Percentiles rank a stretch among this genome's conserved stretches.
These are phyloP conservation scores for Dicerorhinus sumatrensis DNA, from an alignment of 2,113 vertebrate genomes.

Conservation along the genomic window DNA sequence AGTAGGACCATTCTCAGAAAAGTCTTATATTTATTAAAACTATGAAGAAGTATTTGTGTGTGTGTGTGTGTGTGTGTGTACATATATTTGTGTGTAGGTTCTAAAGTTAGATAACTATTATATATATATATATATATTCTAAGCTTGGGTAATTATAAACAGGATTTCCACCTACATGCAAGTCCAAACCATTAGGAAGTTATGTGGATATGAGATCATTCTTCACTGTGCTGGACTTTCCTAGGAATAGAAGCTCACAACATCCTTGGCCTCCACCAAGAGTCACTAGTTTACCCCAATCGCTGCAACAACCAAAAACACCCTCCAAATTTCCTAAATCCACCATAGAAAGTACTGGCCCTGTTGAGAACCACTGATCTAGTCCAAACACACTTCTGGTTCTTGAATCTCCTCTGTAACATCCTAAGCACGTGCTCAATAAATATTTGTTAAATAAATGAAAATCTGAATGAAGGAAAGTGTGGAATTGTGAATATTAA, in stretches of 20 bases:
- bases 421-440: background rate
- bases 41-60: background rate
- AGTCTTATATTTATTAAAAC: background rate
- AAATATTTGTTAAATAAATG: background rate
- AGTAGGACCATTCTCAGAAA: background rate
- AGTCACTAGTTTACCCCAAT: background rate
- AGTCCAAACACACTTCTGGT: background rate
- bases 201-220: background rate
- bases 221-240: background rate
- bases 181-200: background rate
- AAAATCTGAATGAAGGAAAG: constrained; percentile 7
- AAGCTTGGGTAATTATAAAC: constrained; percentile 19
- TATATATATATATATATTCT: background rate
- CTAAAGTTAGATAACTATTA: background rate
- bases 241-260: background rate
- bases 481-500: background rate
- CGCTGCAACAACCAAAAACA: background rate
- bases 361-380: background rate
- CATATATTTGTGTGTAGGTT: background rate
- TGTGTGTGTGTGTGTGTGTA: background rate
- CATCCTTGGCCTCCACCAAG: background rate
- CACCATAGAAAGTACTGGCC: background rate
- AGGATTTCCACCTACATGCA: background rate
- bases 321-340: background rate
- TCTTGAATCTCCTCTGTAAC: background rate